A percentile compares a stretch with the other conserved stretches of the same genome.
Conservation (phyloP, 2,888 invertebrate genomes). For the Heteromurus nitidus region DNA sequence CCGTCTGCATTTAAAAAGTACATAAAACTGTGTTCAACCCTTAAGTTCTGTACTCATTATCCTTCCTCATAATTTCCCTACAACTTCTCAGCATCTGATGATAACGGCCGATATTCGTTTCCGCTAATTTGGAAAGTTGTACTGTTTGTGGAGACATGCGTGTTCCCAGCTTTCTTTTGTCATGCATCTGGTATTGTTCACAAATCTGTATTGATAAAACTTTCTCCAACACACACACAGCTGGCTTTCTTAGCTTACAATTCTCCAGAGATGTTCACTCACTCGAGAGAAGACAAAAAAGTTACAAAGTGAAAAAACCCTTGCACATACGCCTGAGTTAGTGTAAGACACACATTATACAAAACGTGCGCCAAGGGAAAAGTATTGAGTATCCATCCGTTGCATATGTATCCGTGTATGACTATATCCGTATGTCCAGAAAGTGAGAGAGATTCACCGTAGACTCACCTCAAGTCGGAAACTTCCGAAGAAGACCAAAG, state of each 20-base stretch:
- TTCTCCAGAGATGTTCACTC: not conserved
- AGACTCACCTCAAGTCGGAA: no score
- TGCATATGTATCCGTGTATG: no score
- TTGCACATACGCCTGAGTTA: not conserved
- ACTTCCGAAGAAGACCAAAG: no score
- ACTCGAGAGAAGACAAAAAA: not conserved
- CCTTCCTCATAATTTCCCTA: not conserved
- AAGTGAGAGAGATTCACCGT: no score
- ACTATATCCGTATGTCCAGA: no score
- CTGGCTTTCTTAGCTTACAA: no score
- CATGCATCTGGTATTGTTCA: not conserved
- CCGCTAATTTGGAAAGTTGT: not conserved
- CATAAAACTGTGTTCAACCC: not conserved
- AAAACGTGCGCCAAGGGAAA: no score
- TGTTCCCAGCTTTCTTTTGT: slow-evolving; percentile 1
- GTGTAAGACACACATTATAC: not conserved
- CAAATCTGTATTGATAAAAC: no score
- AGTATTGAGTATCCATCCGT: no score
- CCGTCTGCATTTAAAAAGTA: not conserved
- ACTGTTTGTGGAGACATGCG: not conserved
- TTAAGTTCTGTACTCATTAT: slow-evolving; percentile 16
- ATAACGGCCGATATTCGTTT: not conserved
- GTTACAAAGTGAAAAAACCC: not conserved
- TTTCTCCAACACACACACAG: no score
- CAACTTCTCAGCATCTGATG: slow-evolving; percentile 11